Evolutionary conservation across 2,797 vertebrate genomes (phyloP).

Genomic region (Molossus molossus): DNA sequence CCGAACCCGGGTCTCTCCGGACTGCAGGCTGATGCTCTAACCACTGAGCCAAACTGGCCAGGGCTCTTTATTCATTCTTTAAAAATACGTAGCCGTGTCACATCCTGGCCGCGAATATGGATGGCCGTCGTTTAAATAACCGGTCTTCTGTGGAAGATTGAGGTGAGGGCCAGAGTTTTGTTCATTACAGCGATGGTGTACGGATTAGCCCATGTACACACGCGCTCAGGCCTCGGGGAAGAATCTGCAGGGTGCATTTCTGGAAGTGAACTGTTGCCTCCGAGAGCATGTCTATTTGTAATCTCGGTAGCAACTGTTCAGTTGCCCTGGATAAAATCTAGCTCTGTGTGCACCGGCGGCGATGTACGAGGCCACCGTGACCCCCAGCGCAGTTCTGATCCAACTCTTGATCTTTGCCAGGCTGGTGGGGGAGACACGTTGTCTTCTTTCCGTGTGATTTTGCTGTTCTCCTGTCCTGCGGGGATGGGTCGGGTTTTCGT

Average conservation of each 20-base stretch:
- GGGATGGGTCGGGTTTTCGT: background rate
- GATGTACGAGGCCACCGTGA: accelerated
- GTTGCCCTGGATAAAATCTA: background rate
- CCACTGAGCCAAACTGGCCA: too few species aligned
- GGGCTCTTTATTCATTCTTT: background rate
- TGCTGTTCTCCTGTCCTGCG: background rate
- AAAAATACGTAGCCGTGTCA: background rate
- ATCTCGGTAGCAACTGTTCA: background rate
- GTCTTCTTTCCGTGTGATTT: background rate
- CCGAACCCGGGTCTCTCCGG: too few species aligned
- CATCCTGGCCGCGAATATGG: background rate
- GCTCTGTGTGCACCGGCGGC: background rate
- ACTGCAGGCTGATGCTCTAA: too few species aligned
- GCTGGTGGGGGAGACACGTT: background rate
- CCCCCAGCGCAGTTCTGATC: background rate
- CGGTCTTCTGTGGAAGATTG: too few species aligned
- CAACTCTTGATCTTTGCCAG: background rate
- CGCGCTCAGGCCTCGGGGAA: background rate
- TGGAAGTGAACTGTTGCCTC: background rate
- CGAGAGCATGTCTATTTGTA: too few species aligned
- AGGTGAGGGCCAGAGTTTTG: background rate
- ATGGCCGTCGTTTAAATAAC: background rate
- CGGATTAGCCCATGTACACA: background rate
- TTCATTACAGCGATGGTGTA: background rate
- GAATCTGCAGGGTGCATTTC: background rate